Conservation (phyloP, 2,113 vertebrate genomes). For the Ovis aries region ARS-UI_Ramb_v3.0 NC_056080.1:142355501-142356000, state of each 20-base stretch:
- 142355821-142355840: neutral
- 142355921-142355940: neutral
- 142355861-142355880: neutral
- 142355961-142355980: accelerated
- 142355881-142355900: neutral
- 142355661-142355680: neutral
- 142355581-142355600: neutral
- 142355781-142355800: neutral
- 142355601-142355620: neutral
- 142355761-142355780: neutral
- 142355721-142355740: neutral
- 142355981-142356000: neutral
- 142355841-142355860: neutral
- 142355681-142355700: neutral
- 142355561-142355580: neutral
- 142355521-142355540: neutral
- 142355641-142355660: neutral
- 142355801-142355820: neutral
- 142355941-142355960: neutral
- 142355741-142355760: neutral
- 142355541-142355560: neutral
- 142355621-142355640: neutral
- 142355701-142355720: neutral
- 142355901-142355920: neutral
- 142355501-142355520: neutral